These are phyloP conservation scores for Oreochromis aureus DNA, from an alignment of 2,113 vertebrate species.

Conservation along the genomic window DNA sequence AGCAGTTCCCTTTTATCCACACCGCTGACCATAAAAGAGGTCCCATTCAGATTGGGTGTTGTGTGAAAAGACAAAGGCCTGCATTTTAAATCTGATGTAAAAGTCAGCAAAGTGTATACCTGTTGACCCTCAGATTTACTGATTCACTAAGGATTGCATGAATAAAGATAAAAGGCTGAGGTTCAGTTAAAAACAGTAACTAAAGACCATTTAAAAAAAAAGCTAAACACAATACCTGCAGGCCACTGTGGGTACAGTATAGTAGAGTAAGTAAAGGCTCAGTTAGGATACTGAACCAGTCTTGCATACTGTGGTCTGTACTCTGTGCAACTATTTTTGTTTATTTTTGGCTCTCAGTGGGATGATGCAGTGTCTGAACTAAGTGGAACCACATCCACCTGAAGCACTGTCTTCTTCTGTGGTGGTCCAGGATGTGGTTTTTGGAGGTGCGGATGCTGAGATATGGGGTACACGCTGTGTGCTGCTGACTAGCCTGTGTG, in stretches of 20 bases:
- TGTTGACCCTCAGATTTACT: not conserved
- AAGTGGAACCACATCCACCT: not conserved
- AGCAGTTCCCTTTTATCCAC: not conserved
- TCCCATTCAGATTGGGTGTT: not conserved
- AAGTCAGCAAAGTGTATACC: not conserved
- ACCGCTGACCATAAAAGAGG: not conserved
- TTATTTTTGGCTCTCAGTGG: not conserved
- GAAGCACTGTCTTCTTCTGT: not conserved
- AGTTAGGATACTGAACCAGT: not conserved
- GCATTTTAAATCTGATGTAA: not conserved
- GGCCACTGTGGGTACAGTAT: not conserved
- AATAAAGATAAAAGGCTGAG: not conserved
- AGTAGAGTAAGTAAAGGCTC: not conserved
- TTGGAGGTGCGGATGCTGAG: slow-evolving; percentile 48
- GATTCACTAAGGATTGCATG: not conserved
- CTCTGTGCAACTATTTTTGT: not conserved
- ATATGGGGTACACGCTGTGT: slow-evolving; percentile 48
- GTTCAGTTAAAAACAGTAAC: not conserved
- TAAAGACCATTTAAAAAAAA: not conserved
- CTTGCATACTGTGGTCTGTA: not conserved
- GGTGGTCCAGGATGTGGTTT: slow-evolving; percentile 55
- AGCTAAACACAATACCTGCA: not conserved
- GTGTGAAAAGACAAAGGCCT: not conserved
- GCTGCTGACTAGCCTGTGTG: slow-evolving; percentile 29
- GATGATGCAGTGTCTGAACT: not conserved